Evolutionary conservation across 2,113 vertebrate genomes (phyloP), one percentile per base, ranked within the genome.

Genomic region (Melanotaenia duboulayi): DNA sequence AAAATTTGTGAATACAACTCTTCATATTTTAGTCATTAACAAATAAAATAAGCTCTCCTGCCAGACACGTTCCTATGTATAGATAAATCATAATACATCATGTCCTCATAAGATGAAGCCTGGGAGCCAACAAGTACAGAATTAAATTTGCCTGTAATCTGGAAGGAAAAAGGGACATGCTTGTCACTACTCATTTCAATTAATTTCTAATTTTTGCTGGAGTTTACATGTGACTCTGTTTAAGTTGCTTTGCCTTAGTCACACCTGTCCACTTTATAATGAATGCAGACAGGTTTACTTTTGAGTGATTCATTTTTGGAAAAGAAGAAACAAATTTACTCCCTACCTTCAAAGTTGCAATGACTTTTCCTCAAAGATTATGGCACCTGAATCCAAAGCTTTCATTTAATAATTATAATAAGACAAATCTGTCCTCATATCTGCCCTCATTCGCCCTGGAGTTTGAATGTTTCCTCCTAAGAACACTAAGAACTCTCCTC

Each of bases 151-250:
- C 14, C 40, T 2, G 12, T 46, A 65, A 19, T 67, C 62, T 55
- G 32, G 49, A 65, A 48, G 48, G 42, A 52, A 63, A 57, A 44
- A 51, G 54, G 0, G 65, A 50, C 55, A 60, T 37, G 74, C 35
- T 67, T 71, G 76, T 83, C 70, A 51, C 48, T 22, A 4, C 63
- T 54, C 23, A 65, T 71, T 81, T 28, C 44, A 11, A 67, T 62
- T 20, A 44, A 16, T 17, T 8, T 44, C 6, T 4, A 42, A 44
- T 46, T 8, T 71, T 42, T 59, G 39, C 32, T 58, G 37, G 2
- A 56, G 23, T 44, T 74, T 42, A 49, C 50, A 57, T 40, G 0
- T 17, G 19, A 35, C 44, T 7, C 35, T 70, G 25, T 74, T 80
- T 50, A 7, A 32, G 55, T 59, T 50, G 10, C 51, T 12, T 32